phyloP scores from a whole-genome alignment of 2,113 vertebrate genomes.

The Dasypus novemcinctus region DNA sequence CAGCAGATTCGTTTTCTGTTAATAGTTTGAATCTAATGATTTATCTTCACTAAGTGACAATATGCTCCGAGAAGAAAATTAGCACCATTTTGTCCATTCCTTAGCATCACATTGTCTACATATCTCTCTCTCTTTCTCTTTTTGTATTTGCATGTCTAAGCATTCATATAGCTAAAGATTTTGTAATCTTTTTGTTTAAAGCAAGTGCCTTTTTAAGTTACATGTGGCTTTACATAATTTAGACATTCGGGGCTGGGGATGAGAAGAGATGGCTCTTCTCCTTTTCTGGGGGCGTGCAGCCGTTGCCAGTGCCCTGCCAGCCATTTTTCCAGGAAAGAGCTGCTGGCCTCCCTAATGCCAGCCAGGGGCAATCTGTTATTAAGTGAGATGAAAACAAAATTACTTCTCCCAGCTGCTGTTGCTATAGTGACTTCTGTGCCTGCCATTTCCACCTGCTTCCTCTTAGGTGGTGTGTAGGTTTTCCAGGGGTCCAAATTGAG shows the following conservation, averaged over 20 bases:
- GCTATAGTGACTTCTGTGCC: conserved; percentile 24
- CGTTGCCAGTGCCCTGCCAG: conserved; percentile 44
- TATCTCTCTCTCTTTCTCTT: not conserved
- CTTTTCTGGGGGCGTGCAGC: conserved; percentile 46
- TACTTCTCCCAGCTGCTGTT: conserved; percentile 32
- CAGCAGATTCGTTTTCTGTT: not conserved
- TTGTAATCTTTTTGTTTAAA: not conserved
- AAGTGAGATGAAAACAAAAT: conserved; percentile 45
- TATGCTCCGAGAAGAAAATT: conserved; percentile 7
- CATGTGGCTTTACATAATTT: not conserved
- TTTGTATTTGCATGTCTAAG: too few relatives aligned
- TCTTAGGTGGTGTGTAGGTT: not conserved
- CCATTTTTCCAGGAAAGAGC: not conserved
- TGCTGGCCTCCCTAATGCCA: conserved; percentile 16
- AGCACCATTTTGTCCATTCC: not conserved
- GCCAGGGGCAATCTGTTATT: not conserved
- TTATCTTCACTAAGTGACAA: not conserved
- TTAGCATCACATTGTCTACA: not conserved
- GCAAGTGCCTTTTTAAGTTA: not conserved
- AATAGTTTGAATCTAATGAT: not conserved
- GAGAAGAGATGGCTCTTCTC: not conserved
- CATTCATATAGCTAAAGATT: not conserved
- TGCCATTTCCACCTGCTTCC: not conserved
- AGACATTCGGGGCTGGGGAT: not conserved
- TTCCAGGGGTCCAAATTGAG: not conserved